Evolutionary conservation across 1,140 invertebrate genomes (phyloP).

Genomic region (Halictus rubicundus): DNA sequence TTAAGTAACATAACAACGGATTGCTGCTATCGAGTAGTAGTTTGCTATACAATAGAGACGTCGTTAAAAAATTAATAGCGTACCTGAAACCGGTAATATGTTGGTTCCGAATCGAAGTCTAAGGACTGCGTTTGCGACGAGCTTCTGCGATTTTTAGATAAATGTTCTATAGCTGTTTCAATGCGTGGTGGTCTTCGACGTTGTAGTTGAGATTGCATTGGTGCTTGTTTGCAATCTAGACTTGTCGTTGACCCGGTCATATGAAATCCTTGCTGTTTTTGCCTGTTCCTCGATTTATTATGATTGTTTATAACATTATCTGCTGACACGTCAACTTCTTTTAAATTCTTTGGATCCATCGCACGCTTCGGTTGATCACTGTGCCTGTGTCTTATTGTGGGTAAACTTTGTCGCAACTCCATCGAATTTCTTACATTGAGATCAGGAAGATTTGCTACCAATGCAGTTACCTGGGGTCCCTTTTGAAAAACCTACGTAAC

Average conservation of each 20-base stretch:
- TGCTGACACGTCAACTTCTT: slow-evolving; percentile 70
- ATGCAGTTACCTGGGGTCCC: slow-evolving; percentile 81
- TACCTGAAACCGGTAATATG: slow-evolving; percentile 76
- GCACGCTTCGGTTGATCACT: slow-evolving; percentile 64
- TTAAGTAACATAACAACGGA: too few relatives aligned
- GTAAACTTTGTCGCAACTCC: slow-evolving; percentile 73
- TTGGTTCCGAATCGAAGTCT: slow-evolving; percentile 78
- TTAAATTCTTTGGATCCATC: slow-evolving; percentile 58
- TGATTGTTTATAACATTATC: slow-evolving; percentile 66
- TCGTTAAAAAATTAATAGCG: neutral
- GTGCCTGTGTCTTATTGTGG: slow-evolving; percentile 68
- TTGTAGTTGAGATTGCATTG: slow-evolving; percentile 61
- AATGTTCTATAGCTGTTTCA: slow-evolving; percentile 70
- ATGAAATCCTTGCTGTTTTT: slow-evolving; percentile 66
- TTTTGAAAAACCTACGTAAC: slow-evolving; percentile 83
- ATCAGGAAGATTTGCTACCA: slow-evolving; percentile 83
- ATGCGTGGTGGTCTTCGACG: slow-evolving; percentile 64
- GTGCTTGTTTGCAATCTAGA: slow-evolving; percentile 71
- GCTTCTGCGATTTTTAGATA: slow-evolving; percentile 69
- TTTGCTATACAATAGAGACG: too few relatives aligned
- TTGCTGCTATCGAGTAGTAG: too few relatives aligned
- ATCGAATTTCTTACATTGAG: slow-evolving; percentile 77
- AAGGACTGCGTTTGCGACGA: slow-evolving; percentile 64
- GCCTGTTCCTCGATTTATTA: slow-evolving; percentile 68
- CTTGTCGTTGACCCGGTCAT: slow-evolving; percentile 73